Evolutionary conservation across 2,888 invertebrate genomes (phyloP).

Genomic region (Anaspis maculata): DNA sequence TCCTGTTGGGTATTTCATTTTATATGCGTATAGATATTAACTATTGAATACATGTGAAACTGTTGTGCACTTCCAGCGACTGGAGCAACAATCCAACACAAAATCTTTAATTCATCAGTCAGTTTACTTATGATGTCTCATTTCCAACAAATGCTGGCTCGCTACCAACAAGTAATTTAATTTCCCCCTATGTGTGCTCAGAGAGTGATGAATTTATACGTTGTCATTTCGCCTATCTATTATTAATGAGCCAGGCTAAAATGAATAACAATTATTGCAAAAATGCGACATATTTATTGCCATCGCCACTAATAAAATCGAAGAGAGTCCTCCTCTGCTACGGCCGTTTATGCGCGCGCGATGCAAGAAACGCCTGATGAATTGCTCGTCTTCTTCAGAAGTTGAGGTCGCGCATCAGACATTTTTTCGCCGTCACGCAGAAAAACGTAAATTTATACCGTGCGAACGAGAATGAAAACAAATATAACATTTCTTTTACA

Average conservation of each 20-base stretch:
- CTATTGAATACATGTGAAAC: too few species aligned
- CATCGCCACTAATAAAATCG: slow-evolving; percentile 25
- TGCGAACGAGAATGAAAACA: slow-evolving; percentile 37
- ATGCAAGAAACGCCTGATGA: slow-evolving; percentile 22
- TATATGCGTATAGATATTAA: too few species aligned
- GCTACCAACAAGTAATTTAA: too few species aligned
- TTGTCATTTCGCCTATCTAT: slow-evolving; percentile 21
- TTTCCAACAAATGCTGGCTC: slow-evolving; percentile 14
- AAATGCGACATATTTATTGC: slow-evolving; percentile 28
- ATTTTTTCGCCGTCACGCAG: slow-evolving; percentile 22
- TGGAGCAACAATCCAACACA: background rate
- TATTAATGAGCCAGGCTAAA: slow-evolving; percentile 24
- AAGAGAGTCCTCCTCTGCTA: background rate
- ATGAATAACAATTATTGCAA: slow-evolving; percentile 23
- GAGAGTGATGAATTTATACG: slow-evolving; percentile 22
- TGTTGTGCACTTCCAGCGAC: too few species aligned
- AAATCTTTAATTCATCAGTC: background rate
- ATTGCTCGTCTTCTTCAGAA: slow-evolving; percentile 17
- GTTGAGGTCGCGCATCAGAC: slow-evolving; percentile 8
- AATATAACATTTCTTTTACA: slow-evolving; percentile 35
- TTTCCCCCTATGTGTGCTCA: too few species aligned
- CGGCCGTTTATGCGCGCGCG: background rate
- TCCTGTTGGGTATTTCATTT: too few species aligned
- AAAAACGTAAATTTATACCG: slow-evolving; percentile 36
- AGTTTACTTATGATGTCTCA: slow-evolving; percentile 19